Base-by-base conservation (phyloP, 2,113 vertebrate genomes). In the Brachirus orientalis region DNA sequence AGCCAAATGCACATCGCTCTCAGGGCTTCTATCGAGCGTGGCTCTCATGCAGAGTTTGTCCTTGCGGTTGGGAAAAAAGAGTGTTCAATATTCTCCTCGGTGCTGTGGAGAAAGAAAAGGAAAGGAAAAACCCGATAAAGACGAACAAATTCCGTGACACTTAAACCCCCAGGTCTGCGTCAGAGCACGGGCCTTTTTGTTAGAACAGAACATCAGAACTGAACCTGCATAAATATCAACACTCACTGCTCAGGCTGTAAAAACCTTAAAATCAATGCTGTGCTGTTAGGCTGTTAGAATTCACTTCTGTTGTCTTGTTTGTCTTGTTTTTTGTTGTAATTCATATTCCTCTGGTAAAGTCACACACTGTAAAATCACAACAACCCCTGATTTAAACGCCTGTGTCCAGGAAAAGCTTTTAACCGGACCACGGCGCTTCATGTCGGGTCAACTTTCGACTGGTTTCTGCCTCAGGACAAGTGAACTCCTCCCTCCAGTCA, bases 31-130 rank as follows among this genome's bases (percentile, higher is more conserved):
- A 86, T 66, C 52, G 74, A 83, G 62, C 16, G 22, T 69, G 56
- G 67, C 63, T 41, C 55, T 63, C 67, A 80, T 65, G 70, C 77
- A 58, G 57, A 68, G 59, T 64, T 65, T 80, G 66, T 69, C 69
- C 72, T 75, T 72, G 46, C 57, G 45, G 60, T 57, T 54, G 9
- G 0, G 20, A 33, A 28, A 55, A 41, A 63, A 17, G 6, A 28
- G 4, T 1, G 58, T 56, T 75, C 60, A 67, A 67, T 78, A 63
- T 55, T 69, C 52, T 86, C 56, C 16, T 65, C 55, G 50, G 58
- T 11, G 4, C 56, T 40, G 40, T n/a, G n/a, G n/a, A n/a, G n/a
- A n/a, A n/a, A n/a, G n/a, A n/a, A n/a, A n/a, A n/a, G n/a, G n/a
- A n/a, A n/a, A n/a, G n/a, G 45, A 78, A 62, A 70, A 67, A 45